phyloP scores from a whole-genome alignment of 2,888 invertebrate genomes.

The Trichopoda pennipes region DNA sequence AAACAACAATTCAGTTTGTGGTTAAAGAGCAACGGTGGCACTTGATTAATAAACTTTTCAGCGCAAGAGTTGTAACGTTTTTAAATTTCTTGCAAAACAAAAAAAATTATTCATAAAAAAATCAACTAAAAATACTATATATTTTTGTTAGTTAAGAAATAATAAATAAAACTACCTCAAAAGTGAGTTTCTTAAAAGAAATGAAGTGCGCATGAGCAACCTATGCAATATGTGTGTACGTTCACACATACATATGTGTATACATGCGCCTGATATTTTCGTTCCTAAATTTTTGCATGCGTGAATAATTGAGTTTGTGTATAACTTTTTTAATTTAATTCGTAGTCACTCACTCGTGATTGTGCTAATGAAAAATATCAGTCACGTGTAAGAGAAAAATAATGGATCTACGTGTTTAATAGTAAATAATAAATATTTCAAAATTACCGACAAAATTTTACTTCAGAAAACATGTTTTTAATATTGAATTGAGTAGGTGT shows the following conservation, averaged over 20 bases:
- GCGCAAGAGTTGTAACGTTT: conserved; percentile 2
- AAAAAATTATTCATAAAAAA: neutral
- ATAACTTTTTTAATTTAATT: too few species aligned
- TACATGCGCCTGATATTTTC: neutral
- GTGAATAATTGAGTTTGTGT: too few species aligned
- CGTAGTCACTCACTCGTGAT: too few species aligned
- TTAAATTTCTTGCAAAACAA: too few species aligned
- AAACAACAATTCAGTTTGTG: conserved; percentile 59
- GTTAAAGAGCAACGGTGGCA: conserved; percentile 62
- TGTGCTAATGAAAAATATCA: too few species aligned
- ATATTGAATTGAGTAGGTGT: too few species aligned
- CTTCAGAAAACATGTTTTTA: too few species aligned
- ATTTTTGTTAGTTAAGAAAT: conserved; percentile 1
- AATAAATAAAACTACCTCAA: conserved; percentile 55
- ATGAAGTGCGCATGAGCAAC: conserved; percentile 51
- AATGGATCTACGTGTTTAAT: too few species aligned
- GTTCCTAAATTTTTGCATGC: too few species aligned
- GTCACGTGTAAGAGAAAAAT: too few species aligned
- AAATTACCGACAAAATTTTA: neutral
- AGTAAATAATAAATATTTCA: too few species aligned
- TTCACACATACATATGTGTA: neutral
- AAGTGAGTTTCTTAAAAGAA: conserved; percentile 53
- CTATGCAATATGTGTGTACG: neutral
- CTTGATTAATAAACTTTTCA: conserved; percentile 38
- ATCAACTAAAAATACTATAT: neutral